A percentile compares a stretch with the other conserved stretches of the same genome.
Conservation (phyloP, 2,888 invertebrate species). For the Rhagium mordax region DNA sequence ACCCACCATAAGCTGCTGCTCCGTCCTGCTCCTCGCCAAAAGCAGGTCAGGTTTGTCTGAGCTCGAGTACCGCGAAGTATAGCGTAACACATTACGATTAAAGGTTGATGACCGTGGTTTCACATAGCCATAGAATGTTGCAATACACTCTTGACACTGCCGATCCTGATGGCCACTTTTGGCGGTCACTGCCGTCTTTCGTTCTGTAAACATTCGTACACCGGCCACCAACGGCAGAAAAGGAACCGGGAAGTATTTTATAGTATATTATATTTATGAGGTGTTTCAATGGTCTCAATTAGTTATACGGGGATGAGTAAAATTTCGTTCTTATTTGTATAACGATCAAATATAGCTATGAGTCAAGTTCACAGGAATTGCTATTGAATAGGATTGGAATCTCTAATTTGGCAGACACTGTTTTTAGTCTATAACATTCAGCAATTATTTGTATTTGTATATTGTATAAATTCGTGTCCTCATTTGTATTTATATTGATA, state of each 20-base stretch:
- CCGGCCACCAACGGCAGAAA: background rate
- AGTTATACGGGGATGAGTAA: too few species aligned
- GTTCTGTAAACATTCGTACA: constrained; percentile 39
- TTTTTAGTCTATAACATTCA: too few species aligned
- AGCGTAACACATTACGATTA: constrained; percentile 69
- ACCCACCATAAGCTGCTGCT: constrained; percentile 50
- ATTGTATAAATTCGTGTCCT: too few species aligned
- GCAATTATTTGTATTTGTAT: too few species aligned
- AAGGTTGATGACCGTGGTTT: constrained; percentile 66
- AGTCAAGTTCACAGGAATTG: too few species aligned
- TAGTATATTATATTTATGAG: too few species aligned
- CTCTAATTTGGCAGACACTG: too few species aligned
- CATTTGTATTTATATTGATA: too few species aligned
- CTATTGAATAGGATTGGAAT: too few species aligned
- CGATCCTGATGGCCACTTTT: constrained; percentile 56
- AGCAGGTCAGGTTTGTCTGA: constrained; percentile 42
- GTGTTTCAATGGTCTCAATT: too few species aligned
- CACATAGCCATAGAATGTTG: constrained; percentile 57
- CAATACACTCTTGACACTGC: constrained; percentile 54
- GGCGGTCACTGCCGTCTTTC: constrained; percentile 57
- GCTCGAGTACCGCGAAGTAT: constrained; percentile 58
- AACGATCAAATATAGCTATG: too few species aligned
- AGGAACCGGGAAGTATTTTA: background rate
- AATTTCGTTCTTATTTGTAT: too few species aligned
- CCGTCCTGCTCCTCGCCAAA: constrained; percentile 33